Percentiles rank a stretch among this genome's conserved stretches.
Conservation (phyloP, 2,113 vertebrate genomes). For the Gobiocypris rarus region DNA sequence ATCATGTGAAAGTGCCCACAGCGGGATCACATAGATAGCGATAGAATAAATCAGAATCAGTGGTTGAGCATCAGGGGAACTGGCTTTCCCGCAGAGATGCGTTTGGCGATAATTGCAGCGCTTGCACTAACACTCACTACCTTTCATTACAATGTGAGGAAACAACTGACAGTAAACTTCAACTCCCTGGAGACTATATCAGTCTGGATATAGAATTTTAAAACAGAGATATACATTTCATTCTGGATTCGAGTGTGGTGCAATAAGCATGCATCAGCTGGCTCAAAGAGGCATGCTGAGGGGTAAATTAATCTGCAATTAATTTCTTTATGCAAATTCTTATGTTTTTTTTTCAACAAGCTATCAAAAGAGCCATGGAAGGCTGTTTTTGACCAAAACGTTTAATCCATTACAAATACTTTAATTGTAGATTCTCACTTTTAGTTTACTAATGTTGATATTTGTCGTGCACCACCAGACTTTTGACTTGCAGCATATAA, state of each 20-base stretch:
- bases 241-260: not conserved
- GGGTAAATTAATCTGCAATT: not conserved
- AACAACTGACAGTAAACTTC: constrained; percentile 23
- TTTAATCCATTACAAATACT: not conserved
- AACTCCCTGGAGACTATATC: constrained; percentile 19
- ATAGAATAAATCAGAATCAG: constrained; percentile 45
- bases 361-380: not conserved
- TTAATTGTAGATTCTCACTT: not conserved
- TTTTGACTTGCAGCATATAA: not conserved
- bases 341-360: not conserved
- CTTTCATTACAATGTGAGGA: constrained; percentile 36
- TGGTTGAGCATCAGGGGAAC: constrained; percentile 45
- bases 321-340: constrained; percentile 30
- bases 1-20: constrained; percentile 12
- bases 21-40: not conserved
- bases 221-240: constrained; percentile 44
- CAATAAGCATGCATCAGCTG: constrained; percentile 8
- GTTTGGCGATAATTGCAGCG: constrained; percentile 46
- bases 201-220: constrained; percentile 12
- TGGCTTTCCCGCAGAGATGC: constrained; percentile 38
- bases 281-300: not conserved
- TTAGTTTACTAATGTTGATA: not conserved
- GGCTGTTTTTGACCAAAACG: not conserved
- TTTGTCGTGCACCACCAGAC: not conserved
- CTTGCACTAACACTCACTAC: constrained; percentile 3